Evolutionary conservation across 2,888 invertebrate species (phyloP), one percentile per base, ranked within the genome.

Genomic region (Ormia ochracea): DNA sequence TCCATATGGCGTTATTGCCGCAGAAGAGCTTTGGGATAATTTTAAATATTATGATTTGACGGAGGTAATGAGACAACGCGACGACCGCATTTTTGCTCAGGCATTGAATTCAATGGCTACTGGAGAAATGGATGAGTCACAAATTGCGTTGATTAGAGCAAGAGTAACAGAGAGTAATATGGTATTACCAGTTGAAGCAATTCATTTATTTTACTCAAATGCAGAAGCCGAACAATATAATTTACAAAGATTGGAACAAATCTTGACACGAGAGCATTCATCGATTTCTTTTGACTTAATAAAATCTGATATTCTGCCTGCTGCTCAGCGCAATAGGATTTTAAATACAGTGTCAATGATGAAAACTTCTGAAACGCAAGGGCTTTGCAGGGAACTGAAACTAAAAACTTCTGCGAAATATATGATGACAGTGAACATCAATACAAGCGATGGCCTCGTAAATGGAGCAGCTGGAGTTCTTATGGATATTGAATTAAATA

Each of bases 141-240:
- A 70, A 0, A 21, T 50, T 10, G 3, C 1, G 0, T 21, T 50
- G 17, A 59, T 70, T 0, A 50, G 17, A 23, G 17, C 38, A 0
- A 41, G 69, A 69, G 21, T 56, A 1, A 43, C 54, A 10, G 0
- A 43, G 0, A 33, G 23, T 7, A 12, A 0, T 2, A 12, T 0
- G 0, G 7, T 0, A 5, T 9, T 58, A 12, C 66, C 65, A 31
- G 1, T 19, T 0, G 74, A 59, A n/a, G 66, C 74, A 9, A 74
- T 74, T 23, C 58, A 58, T 28, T 10, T 65, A 7, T 65, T 73
- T 63, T 50, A 10, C 17, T 36, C 63, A 1, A 70, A 69, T 9
- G 48, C 23, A n/a, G 58, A 70, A 59, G 69, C 50, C 1, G 48
- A 59, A 0, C 5, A 54, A 26, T 41, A 63, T 10, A 73, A 73